Evolutionary conservation across 2,797 vertebrate species (phyloP), one percentile per base, ranked within the genome.

Genomic region (Sebastes baramenuke): DNA sequence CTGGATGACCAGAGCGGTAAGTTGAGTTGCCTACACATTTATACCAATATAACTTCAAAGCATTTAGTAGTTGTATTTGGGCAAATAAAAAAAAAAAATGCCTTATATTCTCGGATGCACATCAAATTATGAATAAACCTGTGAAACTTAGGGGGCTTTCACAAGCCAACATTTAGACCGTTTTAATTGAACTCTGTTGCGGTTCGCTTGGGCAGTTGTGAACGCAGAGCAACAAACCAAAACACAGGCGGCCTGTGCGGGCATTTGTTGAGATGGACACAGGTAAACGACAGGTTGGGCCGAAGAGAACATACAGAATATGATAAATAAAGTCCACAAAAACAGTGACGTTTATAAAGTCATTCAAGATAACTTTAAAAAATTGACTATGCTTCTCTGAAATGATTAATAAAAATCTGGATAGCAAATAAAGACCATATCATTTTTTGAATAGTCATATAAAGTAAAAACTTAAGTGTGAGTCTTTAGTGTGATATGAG

Each of bases 1-100:
- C 95, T 99, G 81, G 98, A 98, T 8, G 98, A 99, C 89, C 98
- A 99, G 93, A 99, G 97, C 64, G 98, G 98, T 99, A 91, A 87
- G 92, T 87, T 72, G 1, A 52, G 27, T 61, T 66, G 9, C 20
- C 30, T 9, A 18, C 42, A 61, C 10, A 38, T 69, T 38, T 8
- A 18, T 12, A 58, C 6, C 16, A 5, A 38, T 29, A 14, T 36
- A 25, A 56, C 60, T 25, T 24, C 2, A 36, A 18, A 42, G 5
- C 7, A 32, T 59, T 68, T 14, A 18, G 11, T 30, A 6, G 18
- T 29, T 52, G 60, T 56, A 12, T 32, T 55, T 46, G 32, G 13
- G 6, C 24, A 27, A 20, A 29, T 61, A 13, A 4, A 0, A 54
- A 38, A 2, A 14, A 30, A 27, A 14, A 30, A 30, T 18, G 2